Base-by-base conservation (phyloP, 2,113 vertebrate genomes). In the Embiotoca jacksoni region DNA sequence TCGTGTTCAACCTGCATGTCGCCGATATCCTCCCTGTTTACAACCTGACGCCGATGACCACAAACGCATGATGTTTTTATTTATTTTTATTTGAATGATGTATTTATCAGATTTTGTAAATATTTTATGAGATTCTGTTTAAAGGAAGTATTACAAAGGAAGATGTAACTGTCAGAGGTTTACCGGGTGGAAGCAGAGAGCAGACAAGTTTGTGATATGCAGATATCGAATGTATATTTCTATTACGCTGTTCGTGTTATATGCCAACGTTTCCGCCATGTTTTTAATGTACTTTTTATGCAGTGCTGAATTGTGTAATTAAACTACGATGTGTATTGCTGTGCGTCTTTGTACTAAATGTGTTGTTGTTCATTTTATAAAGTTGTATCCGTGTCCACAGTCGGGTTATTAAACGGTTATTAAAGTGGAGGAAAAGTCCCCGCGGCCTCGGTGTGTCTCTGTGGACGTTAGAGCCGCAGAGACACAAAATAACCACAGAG, bases 211-310 rank as follows among this genome's bases (percentile, higher is more conserved):
- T 81, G 55, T 67, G 82, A 88, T 88, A 87, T 88, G 84, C 88
- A 91, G 81, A 85, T 95, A 95, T 93, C 91, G 95, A 97, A 97
- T 96, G 96, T 96, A 96, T 81, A 96, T 97, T 97, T 97, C 94
- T 96, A 96, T 94, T 92, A 94, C 90, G 92, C 95, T 81, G 84
- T 91, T 94, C 94, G 93, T 94, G 94, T 94, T 89, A 81, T 77
- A 88, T 82, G 84, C 64, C 75, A 75, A 82, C 65, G 84, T 88
- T 84, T 84, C 82, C 87, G 76, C 87, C 55, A 80, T 91, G 83
- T 92, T 91, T 82, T 86, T 85, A 81, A 86, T 91, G 90, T 94
- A 84, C 73, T 78, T 89, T 92, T 92, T 91, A 92, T 91, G 91
- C 88, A 92, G 94, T 95, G 92, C 66, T 89, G 72, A 89, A 75